phyloP scores from a whole-genome alignment of 2,113 vertebrate species.

The Podiceps cristatus region DNA sequence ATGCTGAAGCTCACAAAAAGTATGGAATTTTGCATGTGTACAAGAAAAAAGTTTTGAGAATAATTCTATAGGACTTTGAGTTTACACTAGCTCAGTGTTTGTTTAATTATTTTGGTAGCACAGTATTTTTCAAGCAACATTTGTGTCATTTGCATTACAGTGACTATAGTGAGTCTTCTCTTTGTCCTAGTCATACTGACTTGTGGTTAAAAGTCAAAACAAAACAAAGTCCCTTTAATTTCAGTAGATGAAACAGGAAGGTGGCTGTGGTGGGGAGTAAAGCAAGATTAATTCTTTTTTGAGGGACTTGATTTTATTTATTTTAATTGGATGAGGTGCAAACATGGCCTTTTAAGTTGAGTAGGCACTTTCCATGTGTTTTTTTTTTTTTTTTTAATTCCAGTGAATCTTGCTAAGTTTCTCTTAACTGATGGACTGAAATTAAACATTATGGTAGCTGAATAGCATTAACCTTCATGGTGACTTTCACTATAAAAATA shows the following conservation, averaged over 20 bases:
- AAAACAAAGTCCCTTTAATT: neutral
- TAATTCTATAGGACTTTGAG: neutral
- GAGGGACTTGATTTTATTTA: neutral
- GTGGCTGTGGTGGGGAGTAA: neutral
- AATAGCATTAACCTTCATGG: neutral
- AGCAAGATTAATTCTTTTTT: neutral
- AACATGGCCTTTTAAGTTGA: neutral
- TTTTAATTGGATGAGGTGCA: neutral
- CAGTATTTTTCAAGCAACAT: neutral
- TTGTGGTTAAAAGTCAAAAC: neutral
- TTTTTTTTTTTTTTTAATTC: neutral
- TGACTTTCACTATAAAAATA: neutral
- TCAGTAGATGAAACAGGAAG: neutral
- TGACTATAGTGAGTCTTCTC: neutral
- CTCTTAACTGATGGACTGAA: neutral
- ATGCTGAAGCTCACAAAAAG: neutral
- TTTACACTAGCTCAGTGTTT: neutral
- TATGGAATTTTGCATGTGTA: neutral
- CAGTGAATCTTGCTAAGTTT: neutral
- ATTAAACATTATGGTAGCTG: neutral
- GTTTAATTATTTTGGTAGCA: neutral
- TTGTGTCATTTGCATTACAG: neutral
- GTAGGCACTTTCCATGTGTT: neutral
- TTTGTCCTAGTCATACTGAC: neutral
- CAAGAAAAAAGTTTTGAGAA: slow-evolving; percentile 19